Evolutionary conservation across 1,140 invertebrate genomes (phyloP), one percentile per base, ranked within the genome.

Genomic region (Araneus ventricosus): DNA sequence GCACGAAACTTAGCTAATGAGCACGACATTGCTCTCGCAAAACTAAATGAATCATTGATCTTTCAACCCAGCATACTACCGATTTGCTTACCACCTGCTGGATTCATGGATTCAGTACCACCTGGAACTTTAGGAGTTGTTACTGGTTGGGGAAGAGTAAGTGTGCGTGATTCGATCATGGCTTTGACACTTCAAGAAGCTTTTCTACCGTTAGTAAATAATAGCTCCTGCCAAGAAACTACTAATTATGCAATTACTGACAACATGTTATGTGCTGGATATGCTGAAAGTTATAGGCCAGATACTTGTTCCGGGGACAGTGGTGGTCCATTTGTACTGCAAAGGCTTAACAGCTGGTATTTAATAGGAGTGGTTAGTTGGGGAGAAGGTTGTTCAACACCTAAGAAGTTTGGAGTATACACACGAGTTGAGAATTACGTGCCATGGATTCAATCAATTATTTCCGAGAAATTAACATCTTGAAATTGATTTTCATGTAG

Each of bases 331-430:
- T 96, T 99, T 45, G 97, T 98, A 96, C 97, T 99, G 4, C 97
- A 97, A 95, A 97, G 98, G 0, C 97, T 97, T 94, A 97, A 97
- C 5, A 96, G 97, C 80, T 99, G 98, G 95, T 98, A 98, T 96
- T 96, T 99, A 45, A 98, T 97, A 0, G 98, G 99, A 3, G 98
- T 99, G 94, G 99, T 99, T 94, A 98, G 97, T 92, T 99, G 98
- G 98, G 99, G 98, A 57, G 95, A 95, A 93, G 95, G 95, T 3
- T 95, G 95, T 87, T 94, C 94, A 24, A 93, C 87, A 7, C 91
- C 94, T 4, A 94, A 93, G 22, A 95, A 95, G 85, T 95, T 94
- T 94, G 95, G 95, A 27, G 94, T 95, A 87, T 95, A 95, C 86
- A 95, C 95, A 6, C 94, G 95, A 92, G 94, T 95, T 10, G 94